A percentile compares a stretch with the other conserved stretches of the same genome.
phyloP scores from a whole-genome alignment of 1,140 invertebrate genomes.

The Nebria ingens region DNA sequence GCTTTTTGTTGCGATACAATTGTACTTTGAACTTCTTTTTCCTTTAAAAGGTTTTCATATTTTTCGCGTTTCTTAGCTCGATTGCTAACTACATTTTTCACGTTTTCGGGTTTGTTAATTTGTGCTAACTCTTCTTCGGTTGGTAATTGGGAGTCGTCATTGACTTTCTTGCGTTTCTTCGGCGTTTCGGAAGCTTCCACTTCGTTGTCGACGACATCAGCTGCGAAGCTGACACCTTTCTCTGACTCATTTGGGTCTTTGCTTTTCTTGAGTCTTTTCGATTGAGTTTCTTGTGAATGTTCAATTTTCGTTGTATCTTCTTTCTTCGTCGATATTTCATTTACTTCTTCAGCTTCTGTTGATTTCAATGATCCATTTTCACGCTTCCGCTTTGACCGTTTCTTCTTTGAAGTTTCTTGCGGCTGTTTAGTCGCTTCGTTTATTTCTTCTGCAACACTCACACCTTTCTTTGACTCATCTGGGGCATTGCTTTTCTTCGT shows the following conservation, averaged over 20 bases:
- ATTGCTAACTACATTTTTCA: not conserved
- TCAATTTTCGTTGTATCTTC: not conserved
- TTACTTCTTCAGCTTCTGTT: not conserved
- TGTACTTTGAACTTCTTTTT: conserved; percentile 24
- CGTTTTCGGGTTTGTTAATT: not conserved
- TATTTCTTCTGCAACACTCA: too few relatives aligned
- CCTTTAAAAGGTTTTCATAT: conserved; percentile 20
- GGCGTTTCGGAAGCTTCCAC: not conserved
- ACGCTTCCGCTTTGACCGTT: too few relatives aligned
- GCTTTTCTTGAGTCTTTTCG: not conserved
- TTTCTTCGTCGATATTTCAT: not conserved
- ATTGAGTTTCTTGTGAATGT: not conserved
- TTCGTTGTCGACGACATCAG: not conserved
- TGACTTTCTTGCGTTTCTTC: not conserved
- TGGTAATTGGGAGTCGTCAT: not conserved
- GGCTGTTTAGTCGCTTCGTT: too few relatives aligned
- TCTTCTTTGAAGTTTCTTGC: too few relatives aligned
- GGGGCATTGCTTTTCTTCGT: too few relatives aligned
- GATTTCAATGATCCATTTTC: too few relatives aligned
- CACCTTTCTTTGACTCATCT: too few relatives aligned
- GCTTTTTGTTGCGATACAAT: conserved; percentile 30
- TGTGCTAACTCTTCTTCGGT: not conserved
- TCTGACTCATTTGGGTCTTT: not conserved
- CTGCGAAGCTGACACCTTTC: not conserved
- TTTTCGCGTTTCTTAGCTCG: conserved; percentile 19